Base-by-base conservation (phyloP, 2,797 vertebrate genomes). In the Dendrocincla fuliginosa region DNA sequence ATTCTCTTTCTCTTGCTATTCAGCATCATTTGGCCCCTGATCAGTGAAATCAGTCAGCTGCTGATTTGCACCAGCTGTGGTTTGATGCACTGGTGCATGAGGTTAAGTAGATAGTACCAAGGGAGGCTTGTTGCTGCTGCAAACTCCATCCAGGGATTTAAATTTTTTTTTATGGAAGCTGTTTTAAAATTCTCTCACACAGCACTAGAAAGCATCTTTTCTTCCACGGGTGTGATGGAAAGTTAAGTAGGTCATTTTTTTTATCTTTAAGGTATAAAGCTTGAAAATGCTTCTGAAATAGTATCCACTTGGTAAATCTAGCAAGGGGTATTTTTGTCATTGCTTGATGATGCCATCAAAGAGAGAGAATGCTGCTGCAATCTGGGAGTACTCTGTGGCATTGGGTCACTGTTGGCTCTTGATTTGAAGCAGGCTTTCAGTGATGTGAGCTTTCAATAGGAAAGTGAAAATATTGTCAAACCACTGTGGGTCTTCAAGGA, bases 191-290 rank as follows among this genome's bases (percentile, higher is more conserved):
- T 71, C 77, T 10, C 17, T 76, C 41, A 88, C 20, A 6, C 7
- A 69, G 47, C 50, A 41, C 39, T 14, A 78, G n/a, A 35, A 91
- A 47, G 8, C 65, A 20, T 32, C 5, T 90, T 81, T 81, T 76
- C n/a, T 90, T 94, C 67, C 47, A 69, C 39, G 71, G 50, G 32
- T 81, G 32, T n/a, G 68, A 47, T 61, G 46, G 92, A 88, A 93
- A 89, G 55, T 64, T 89, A 90, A 93, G 44, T 85, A 88, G 80
- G 82, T 91, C 3, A 75, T 37, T 83, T 89, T 89, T 49, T 67
- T 86, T 42, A 59, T 69, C 85, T 86, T 81, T 52, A 55, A 69
- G 63, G 13, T 49, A 47, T 18, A 63, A 84, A 77, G 30, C 47
- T 84, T 56, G 44, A 49, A 57, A 82, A 67, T 28, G 5, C 9